Conservation (phyloP, 2,888 invertebrate species). For the Catotricha subobsoleta region DNA sequence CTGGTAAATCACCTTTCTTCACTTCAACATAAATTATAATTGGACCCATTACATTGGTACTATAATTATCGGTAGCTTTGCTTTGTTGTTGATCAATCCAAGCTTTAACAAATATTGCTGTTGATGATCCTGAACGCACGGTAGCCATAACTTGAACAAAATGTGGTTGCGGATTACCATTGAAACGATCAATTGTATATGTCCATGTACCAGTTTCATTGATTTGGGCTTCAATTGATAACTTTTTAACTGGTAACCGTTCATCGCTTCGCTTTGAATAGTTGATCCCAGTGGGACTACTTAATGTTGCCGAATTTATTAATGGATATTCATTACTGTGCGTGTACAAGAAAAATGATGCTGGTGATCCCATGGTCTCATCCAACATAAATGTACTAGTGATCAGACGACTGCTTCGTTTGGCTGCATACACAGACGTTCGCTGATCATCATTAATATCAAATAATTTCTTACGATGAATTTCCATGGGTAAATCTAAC, state of each 20-base stretch:
- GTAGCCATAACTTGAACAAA: constrained; percentile 41
- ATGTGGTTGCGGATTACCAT: constrained; percentile 40
- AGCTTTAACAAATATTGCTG: constrained; percentile 29
- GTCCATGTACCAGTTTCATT: constrained; percentile 41
- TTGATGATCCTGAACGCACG: constrained; percentile 20
- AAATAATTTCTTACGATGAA: constrained; percentile 15
- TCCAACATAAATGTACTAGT: constrained; percentile 38
- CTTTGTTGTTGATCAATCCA: constrained; percentile 23
- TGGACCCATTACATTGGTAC: constrained; percentile 19
- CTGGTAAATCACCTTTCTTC: constrained; percentile 35
- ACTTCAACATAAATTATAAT: constrained; percentile 35
- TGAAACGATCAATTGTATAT: constrained; percentile 36
- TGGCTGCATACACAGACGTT: constrained; percentile 3
- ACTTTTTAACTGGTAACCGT: constrained; percentile 32
- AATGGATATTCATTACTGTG: constrained; percentile 34
- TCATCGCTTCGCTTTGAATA: constrained; percentile 32
- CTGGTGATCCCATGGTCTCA: constrained; percentile 32
- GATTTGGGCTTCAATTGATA: constrained; percentile 32
- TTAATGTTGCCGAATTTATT: constrained; percentile 31
- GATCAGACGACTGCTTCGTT: constrained; percentile 21
- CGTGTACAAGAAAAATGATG: constrained; percentile 34
- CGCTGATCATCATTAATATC: constrained; percentile 10
- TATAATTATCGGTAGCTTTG: not conserved
- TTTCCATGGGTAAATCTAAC: constrained; percentile 31
- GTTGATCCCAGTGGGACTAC: constrained; percentile 32